phyloP scores from a whole-genome alignment of 1,140 invertebrate species.

The Palaemon carinicauda region DNA sequence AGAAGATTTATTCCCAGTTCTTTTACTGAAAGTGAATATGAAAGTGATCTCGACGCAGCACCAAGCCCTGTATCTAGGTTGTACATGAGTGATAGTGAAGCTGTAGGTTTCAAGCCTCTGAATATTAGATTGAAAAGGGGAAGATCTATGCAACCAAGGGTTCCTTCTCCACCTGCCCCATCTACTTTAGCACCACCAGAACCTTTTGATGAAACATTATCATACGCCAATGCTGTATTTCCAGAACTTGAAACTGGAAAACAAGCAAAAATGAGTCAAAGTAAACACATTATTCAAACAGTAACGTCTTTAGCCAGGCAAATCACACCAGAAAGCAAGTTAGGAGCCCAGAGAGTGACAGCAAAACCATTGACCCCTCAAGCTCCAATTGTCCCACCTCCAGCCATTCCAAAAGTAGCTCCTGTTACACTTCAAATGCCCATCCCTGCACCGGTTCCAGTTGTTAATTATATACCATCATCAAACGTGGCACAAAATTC shows the following conservation, averaged over 20 bases:
- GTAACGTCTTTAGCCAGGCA: constrained; percentile 20
- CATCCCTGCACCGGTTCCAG: constrained; percentile 16
- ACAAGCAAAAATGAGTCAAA: constrained; percentile 19
- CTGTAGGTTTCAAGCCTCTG: constrained; percentile 69
- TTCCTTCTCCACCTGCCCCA: constrained; percentile 52
- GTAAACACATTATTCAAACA: constrained; percentile 15
- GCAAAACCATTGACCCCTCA: background rate
- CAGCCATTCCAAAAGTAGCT: constrained; percentile 6
- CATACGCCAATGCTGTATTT: constrained; percentile 6
- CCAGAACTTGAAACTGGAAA: constrained; percentile 46
- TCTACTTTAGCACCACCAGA: constrained; percentile 48
- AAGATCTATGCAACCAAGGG: constrained; percentile 41
- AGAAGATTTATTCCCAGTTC: constrained; percentile 65
- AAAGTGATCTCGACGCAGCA: constrained; percentile 58
- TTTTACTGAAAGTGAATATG: constrained; percentile 61
- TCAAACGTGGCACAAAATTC: background rate
- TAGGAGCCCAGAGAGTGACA: background rate
- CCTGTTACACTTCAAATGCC: constrained; percentile 51
- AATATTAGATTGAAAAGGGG: constrained; percentile 63
- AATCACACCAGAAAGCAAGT: constrained; percentile 37
- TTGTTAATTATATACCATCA: background rate
- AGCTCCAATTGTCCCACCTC: background rate
- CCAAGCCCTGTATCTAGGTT: constrained; percentile 69
- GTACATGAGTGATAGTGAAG: constrained; percentile 74
- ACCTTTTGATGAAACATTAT: constrained; percentile 22